Percentiles rank a stretch among this genome's conserved stretches.
These are phyloP conservation scores for Dendrolimus houi DNA, from an alignment of 2,888 invertebrate genomes.

Conservation along the genomic window DNA sequence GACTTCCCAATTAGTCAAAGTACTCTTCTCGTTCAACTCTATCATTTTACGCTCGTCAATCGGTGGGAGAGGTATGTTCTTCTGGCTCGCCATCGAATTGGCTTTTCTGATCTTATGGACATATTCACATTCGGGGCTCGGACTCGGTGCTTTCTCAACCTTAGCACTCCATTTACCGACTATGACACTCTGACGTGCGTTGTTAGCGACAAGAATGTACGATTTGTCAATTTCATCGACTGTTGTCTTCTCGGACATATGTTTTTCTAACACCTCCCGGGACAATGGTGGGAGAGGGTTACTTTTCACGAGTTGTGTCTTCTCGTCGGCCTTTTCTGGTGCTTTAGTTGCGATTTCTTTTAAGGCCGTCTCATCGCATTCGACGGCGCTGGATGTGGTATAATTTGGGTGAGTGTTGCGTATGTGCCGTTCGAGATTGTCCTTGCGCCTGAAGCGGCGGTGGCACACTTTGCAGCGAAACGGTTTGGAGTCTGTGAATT, in stretches of 20 bases:
- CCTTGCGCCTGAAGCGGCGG: conserved; percentile 83
- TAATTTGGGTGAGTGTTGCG: conserved; percentile 83
- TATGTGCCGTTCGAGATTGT: conserved; percentile 86
- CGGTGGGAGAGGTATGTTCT: conserved; percentile 47
- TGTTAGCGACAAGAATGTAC: conserved; percentile 62
- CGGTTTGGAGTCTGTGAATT: conserved; percentile 76
- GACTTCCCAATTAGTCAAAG: conserved; percentile 34
- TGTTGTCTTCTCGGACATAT: conserved; percentile 23
- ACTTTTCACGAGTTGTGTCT: conserved; percentile 40
- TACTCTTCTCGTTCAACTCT: conserved; percentile 37
- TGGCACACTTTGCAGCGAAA: conserved; percentile 84
- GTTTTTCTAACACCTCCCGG: conserved; percentile 46
- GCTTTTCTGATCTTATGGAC: conserved; percentile 67
- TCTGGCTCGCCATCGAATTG: conserved; percentile 35
- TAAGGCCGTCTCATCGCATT: conserved; percentile 45
- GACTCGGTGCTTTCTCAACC: conserved; percentile 26
- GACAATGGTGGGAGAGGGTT: conserved; percentile 59
- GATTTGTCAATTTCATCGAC: conserved; percentile 39
- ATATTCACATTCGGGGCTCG: conserved; percentile 43
- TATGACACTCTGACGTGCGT: conserved; percentile 64
- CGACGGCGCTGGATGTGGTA: conserved; percentile 42
- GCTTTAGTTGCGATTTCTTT: conserved; percentile 25
- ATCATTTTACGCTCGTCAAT: conserved; percentile 56
- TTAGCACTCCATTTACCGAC: conserved; percentile 41
- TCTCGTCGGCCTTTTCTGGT: conserved; percentile 25